These are phyloP conservation scores for Erannis defoliaria DNA, from an alignment of 2,888 invertebrate genomes.

Conservation along the genomic window DNA sequence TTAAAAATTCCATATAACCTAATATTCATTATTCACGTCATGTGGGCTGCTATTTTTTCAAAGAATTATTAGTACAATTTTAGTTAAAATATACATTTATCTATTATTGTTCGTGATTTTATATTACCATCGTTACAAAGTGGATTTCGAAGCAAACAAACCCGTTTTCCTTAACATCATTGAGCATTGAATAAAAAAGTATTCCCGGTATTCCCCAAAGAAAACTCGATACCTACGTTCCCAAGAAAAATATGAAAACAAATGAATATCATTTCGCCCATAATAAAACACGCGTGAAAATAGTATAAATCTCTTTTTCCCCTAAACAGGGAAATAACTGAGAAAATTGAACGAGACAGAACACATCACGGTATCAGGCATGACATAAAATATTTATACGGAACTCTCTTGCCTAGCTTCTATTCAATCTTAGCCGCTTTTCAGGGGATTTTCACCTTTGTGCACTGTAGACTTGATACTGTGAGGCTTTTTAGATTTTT, in stretches of 20 bases:
- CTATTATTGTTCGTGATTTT: background rate
- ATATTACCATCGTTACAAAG: background rate
- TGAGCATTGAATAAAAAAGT: constrained; percentile 15
- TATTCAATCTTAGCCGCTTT: constrained; percentile 42
- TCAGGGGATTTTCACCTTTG: constrained; percentile 56
- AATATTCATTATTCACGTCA: no score
- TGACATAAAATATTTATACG: constrained; percentile 58
- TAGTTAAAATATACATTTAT: background rate
- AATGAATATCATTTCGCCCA: constrained; percentile 37
- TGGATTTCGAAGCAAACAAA: background rate
- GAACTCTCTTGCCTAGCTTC: constrained; percentile 43
- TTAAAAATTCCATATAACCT: no score
- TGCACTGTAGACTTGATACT: constrained; percentile 38
- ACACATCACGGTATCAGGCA: constrained; percentile 48
- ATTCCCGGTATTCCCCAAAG: constrained; percentile 15
- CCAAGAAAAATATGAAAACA: constrained; percentile 32
- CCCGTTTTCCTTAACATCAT: constrained; percentile 16
- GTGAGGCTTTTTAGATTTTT: constrained; percentile 51
- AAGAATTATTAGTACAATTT: no score
- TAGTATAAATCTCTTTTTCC: constrained; percentile 42
- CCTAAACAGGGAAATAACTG: constrained; percentile 43
- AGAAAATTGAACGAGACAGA: constrained; percentile 45
- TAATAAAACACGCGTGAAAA: constrained; percentile 42
- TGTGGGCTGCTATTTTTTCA: no score
- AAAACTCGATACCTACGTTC: constrained; percentile 26